Conservation (phyloP, 2,888 invertebrate species). For the Globia sparganii region DNA sequence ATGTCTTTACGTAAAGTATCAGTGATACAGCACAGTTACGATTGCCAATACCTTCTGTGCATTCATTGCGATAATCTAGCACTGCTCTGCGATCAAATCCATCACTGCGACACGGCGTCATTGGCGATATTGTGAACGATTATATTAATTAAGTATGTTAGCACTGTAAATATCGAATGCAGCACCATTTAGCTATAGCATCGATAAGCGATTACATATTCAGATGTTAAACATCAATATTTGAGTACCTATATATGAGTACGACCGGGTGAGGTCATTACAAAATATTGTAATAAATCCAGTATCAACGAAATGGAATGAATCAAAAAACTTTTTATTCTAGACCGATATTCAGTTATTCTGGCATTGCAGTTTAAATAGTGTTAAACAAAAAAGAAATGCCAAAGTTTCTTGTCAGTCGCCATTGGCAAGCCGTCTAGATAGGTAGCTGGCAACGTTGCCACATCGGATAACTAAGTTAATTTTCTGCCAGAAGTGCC, state of each 20-base stretch:
- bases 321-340: background rate
- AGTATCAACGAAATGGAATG: background rate
- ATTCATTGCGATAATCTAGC: constrained; percentile 33
- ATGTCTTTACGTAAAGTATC: constrained; percentile 36
- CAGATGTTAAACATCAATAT: background rate
- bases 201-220: background rate
- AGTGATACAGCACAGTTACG: constrained; percentile 42
- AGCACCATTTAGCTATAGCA: background rate
- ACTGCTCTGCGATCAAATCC: constrained; percentile 32
- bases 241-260: background rate
- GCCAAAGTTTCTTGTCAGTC: constrained; percentile 31
- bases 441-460: constrained; percentile 55
- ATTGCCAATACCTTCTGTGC: constrained; percentile 53
- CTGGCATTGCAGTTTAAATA: background rate
- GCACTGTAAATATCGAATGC: background rate
- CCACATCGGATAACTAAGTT: constrained; percentile 63
- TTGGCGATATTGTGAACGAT: constrained; percentile 21
- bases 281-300: background rate
- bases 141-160: constrained; percentile 27
- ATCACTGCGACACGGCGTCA: constrained; percentile 15
- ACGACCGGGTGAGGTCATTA: too few relatives aligned
- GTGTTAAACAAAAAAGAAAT: constrained; percentile 32
- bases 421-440: constrained; percentile 48
- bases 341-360: background rate
- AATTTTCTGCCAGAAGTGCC: constrained; percentile 63